Conservation (phyloP, 2,797 vertebrate genomes). For the Aphelocoma californica region DNA sequence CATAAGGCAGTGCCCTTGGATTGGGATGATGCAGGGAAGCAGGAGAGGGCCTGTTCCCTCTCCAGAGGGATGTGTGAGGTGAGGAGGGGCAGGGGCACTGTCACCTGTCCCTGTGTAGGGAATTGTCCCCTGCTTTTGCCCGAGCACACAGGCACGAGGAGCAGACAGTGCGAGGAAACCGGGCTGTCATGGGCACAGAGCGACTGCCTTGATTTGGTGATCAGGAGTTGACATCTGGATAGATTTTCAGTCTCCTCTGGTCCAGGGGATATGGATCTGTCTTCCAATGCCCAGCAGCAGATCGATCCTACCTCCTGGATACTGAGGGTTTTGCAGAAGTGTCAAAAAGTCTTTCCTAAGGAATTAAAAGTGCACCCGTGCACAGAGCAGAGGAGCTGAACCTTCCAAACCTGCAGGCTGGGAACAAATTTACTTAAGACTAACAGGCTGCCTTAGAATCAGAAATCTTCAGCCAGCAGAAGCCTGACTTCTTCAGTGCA, state of each 20-base stretch:
- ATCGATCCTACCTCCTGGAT: neutral
- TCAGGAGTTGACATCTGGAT: neutral
- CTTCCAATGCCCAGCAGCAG: neutral
- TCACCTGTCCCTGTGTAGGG: neutral
- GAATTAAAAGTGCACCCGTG: neutral
- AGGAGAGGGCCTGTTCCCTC: neutral
- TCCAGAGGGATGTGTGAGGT: neutral
- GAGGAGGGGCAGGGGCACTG: neutral
- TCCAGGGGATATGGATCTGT: constrained; percentile 16
- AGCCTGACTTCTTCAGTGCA: neutral
- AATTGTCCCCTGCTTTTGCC: neutral
- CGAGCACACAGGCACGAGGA: neutral
- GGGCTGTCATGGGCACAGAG: neutral
- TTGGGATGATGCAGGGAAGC: neutral
- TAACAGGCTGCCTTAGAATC: neutral
- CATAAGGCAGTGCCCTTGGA: fast-evolving
- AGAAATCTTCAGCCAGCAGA: neutral
- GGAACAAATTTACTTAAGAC: neutral
- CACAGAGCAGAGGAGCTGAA: neutral
- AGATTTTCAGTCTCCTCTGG: constrained; percentile 28
- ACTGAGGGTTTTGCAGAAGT: neutral
- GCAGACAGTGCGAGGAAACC: neutral
- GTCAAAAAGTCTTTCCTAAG: neutral
- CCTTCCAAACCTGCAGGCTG: neutral
- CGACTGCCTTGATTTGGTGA: neutral